A percentile compares a stretch with the other conserved stretches of the same genome.
phyloP scores from a whole-genome alignment of 2,888 invertebrate genomes.

The Oligia strigilis region DNA sequence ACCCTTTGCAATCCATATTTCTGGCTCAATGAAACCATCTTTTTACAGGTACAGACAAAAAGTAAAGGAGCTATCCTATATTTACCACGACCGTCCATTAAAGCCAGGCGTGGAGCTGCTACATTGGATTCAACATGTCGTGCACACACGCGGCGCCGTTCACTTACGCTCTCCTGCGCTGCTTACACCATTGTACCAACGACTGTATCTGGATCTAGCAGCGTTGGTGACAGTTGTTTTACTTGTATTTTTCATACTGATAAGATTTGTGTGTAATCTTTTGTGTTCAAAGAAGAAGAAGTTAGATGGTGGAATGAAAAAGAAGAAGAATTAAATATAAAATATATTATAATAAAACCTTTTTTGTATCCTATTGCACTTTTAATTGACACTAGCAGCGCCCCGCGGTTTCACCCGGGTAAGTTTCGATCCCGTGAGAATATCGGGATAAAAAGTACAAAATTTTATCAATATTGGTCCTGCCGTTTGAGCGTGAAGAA shows the following conservation, averaged over 20 bases:
- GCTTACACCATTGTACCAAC: conserved; percentile 64
- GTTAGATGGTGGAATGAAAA: conserved; percentile 6
- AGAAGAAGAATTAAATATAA: conserved; percentile 39
- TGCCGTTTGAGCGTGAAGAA: too few species aligned
- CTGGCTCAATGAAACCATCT: not conserved
- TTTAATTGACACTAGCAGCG: not conserved
- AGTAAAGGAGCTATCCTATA: conserved; percentile 63
- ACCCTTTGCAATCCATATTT: not conserved
- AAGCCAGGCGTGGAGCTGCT: conserved; percentile 90
- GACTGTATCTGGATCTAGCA: conserved; percentile 72
- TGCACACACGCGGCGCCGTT: conserved; percentile 88
- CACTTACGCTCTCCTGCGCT: conserved; percentile 76
- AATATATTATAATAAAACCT: not conserved
- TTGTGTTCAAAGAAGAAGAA: conserved; percentile 36
- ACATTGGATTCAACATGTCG: conserved; percentile 92
- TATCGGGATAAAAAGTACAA: too few species aligned
- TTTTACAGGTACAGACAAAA: conserved; percentile 66
- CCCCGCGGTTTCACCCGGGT: too few species aligned
- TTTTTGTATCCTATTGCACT: not conserved
- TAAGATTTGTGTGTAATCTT: conserved; percentile 18
- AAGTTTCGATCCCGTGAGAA: too few species aligned
- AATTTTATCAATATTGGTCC: too few species aligned
- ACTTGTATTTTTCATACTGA: not conserved
- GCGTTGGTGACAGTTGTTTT: conserved; percentile 23
- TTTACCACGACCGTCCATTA: conserved; percentile 82